Evolutionary conservation across 1,140 invertebrate genomes (phyloP), one percentile per base, ranked within the genome.

Genomic region (Scaptomyza montana): DNA sequence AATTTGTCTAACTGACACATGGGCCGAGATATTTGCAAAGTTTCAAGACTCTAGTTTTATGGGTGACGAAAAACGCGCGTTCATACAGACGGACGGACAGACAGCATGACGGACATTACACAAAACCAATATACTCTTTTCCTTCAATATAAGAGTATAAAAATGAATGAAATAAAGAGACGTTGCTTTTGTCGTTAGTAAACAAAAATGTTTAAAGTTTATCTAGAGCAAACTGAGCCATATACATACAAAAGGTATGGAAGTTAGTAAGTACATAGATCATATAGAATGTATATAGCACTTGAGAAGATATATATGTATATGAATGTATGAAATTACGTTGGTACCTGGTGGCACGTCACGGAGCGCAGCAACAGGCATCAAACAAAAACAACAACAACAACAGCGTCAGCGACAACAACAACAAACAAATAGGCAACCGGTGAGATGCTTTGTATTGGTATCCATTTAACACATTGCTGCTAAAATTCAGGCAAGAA

Each of bases 401-500:
- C 25, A 28, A 25, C 8, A 43, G 30, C 19, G 54, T 33, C 16
- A 62, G 21, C 54, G 43, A 39, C 28, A 57, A 60, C 46, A 67
- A 62, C 43, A 76, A 50, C 57, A 57, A 49, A 6, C 28, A 57
- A 53, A 6, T 16, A 13, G 46, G 10, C 56, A 67, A 60, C 57
- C 76, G 75, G 54, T 66, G 66, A 69, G 65, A 57, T 61, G 74
- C 74, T 77, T 73, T 87, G 76, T 87, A 87, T 87, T 89, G 79
- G 72, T 73, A 84, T 87, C 78, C 84, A 87, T 87, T 87, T 87
- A 87, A 89, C 84, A 87, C 84, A 46, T 87, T 89, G 84, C 80
- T 87, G 84, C 84, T 87, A 87, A 87, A 87, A 87, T 89, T 84
- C 77, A 79, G 79, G 82, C 79, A 89, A 87, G 79, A 87, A 87